Evolutionary conservation across 1,140 invertebrate genomes (phyloP).

Genomic region (Drosophila teissieri): DNA sequence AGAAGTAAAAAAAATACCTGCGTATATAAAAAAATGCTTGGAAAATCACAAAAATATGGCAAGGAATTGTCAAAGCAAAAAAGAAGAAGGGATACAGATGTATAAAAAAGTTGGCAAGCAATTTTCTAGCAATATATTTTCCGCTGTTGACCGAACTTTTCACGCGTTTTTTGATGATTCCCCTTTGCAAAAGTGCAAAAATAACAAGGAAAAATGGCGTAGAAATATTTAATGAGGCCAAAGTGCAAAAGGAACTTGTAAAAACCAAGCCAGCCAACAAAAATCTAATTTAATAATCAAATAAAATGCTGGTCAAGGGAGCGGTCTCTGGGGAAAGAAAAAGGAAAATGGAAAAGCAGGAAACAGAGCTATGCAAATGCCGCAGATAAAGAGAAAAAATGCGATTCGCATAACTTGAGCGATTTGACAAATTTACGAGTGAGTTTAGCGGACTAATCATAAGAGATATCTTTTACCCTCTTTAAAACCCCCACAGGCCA

Average conservation of each 20-base stretch:
- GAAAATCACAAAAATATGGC: slow-evolving; percentile 43
- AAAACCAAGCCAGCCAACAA: slow-evolving; percentile 13
- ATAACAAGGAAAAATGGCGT: slow-evolving; percentile 65
- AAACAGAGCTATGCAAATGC: slow-evolving; percentile 54
- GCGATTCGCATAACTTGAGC: slow-evolving; percentile 60
- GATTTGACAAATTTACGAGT: slow-evolving; percentile 83
- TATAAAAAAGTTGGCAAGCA: slow-evolving; percentile 52
- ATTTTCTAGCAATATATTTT: slow-evolving; percentile 80
- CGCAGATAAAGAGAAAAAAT: slow-evolving; percentile 49
- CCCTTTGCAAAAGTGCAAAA: slow-evolving; percentile 56
- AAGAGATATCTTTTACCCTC: slow-evolving; percentile 50
- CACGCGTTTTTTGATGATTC: slow-evolving; percentile 75
- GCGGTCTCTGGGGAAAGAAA: slow-evolving; percentile 32
- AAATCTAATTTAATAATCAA: slow-evolving; percentile 80
- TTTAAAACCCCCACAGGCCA: slow-evolving; percentile 47
- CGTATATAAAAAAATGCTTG: slow-evolving; percentile 13
- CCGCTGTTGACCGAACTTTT: slow-evolving; percentile 65
- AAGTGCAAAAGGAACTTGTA: slow-evolving; percentile 7
- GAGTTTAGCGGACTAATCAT: slow-evolving; percentile 77
- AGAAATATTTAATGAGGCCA: slow-evolving; percentile 73
- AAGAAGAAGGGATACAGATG: slow-evolving; percentile 17
- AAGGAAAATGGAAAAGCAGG: slow-evolving; percentile 16
- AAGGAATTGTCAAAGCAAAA: slow-evolving; percentile 70
- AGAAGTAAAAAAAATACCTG: slow-evolving; percentile 12
- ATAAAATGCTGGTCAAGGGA: slow-evolving; percentile 68